Evolutionary conservation across 1,140 invertebrate genomes (phyloP).

Genomic region (Aphis gossypii): DNA sequence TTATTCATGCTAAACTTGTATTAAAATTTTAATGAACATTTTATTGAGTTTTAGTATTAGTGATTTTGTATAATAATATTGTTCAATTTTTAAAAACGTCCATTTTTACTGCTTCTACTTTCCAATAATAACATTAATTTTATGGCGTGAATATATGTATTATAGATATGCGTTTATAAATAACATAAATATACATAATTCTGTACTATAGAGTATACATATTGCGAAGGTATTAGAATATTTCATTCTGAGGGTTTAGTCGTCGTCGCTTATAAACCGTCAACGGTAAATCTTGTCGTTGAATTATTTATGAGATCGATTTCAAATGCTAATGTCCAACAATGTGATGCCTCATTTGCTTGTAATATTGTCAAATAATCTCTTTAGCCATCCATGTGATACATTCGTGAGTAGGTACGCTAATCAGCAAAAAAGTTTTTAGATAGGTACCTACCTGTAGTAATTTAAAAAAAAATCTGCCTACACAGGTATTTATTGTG

Average conservation of each 20-base stretch:
- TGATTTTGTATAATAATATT: background rate
- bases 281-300: constrained; percentile 54
- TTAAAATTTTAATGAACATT: background rate
- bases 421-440: background rate
- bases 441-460: no score
- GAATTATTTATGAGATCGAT: constrained; percentile 58
- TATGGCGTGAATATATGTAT: background rate
- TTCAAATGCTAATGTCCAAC: constrained; percentile 53
- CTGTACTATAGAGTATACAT: background rate
- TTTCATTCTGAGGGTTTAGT: constrained; percentile 50
- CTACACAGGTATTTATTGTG: background rate
- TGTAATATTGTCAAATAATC: constrained; percentile 53
- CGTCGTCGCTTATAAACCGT: constrained; percentile 51
- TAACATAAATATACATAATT: constrained; percentile 27
- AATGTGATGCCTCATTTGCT: constrained; percentile 54
- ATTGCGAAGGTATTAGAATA: constrained; percentile 41
- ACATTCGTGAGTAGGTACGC: background rate
- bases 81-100: background rate
- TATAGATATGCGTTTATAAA: constrained; percentile 36
- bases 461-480: background rate
- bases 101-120: background rate
- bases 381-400: constrained; percentile 16
- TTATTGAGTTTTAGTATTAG: background rate
- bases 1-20: background rate
- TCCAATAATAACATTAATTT: constrained; percentile 25